Base-by-base conservation (phyloP, 2,797 vertebrate genomes). In the Mycteria americana region DNA sequence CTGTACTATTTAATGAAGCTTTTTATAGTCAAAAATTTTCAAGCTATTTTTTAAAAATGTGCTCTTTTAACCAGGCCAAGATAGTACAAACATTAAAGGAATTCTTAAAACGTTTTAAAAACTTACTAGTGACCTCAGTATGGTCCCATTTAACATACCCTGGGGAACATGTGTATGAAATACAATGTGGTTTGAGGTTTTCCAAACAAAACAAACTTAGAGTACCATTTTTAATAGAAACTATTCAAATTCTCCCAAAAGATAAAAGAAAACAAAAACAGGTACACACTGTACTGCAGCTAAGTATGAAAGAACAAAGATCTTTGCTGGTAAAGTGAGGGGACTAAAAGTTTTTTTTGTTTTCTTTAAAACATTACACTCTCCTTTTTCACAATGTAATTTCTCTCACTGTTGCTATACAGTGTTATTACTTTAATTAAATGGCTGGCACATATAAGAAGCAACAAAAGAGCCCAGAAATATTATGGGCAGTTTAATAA, bases 191-290 rank as follows among this genome's bases (percentile, higher is more conserved):
- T 96, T 98, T 98, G 93, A 95, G 96, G 85, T 85, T 98, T 98
- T 97, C 89, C 96, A 97, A 97, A 87, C 81, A 96, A 98, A 98
- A 98, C 89, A 98, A 95, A 95, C 96, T 97, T 97, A 97, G 95
- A 97, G 97, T 93, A 50, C 67, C 28, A 56, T 95, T 98, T 97
- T 98, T 96, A 97, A 97, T 86, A 97, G 94, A 95, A 97, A 97
- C 76, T 95, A 53, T 93, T 96, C 83, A 88, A 51, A 84, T 97
- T 97, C 81, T 90, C 92, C 59, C 45, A 91, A 81, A 97, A 95
- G 87, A 93, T 91, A 87, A 95, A 96, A 28, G 75, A 91, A 85
- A 92, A 93, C 69, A 77, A 95, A 92, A 95, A 15, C 95, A 98
- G 97, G 95, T 97, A 97, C 31, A 7, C 17, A 8, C 89, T 78